Percentiles rank a stretch among this genome's conserved stretches.
These are phyloP conservation scores for Eonycteris spelaea DNA, from an alignment of 2,113 vertebrate species.

Conservation along the genomic window DNA sequence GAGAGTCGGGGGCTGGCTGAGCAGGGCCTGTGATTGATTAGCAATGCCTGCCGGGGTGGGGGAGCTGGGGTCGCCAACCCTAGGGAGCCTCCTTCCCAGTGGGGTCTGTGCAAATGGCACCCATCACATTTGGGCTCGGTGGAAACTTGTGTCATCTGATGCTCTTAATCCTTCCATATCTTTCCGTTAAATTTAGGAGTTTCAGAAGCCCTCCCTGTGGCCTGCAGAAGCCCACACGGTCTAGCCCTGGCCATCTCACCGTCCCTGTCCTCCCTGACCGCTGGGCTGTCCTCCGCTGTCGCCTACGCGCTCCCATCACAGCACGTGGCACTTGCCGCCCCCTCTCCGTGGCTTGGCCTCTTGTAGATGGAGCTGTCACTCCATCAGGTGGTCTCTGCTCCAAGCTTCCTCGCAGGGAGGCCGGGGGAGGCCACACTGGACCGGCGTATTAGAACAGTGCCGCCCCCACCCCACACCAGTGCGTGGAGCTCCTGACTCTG, in stretches of 20 bases:
- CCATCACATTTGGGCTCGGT: neutral
- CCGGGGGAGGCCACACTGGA: too few relatives aligned
- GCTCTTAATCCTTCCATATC: neutral
- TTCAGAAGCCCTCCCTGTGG: neutral
- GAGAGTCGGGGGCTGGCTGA: too few relatives aligned
- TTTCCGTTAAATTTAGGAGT: neutral
- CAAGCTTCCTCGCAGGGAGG: neutral
- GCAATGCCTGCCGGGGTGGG: neutral
- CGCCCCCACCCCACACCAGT: too few relatives aligned
- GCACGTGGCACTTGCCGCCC: neutral
- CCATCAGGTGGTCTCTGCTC: neutral
- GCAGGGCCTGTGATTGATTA: neutral
- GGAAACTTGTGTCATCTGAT: neutral
- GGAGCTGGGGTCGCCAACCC: neutral
- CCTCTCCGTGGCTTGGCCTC: neutral
- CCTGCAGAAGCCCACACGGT: neutral
- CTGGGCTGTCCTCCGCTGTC: neutral
- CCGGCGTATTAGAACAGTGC: too few relatives aligned
- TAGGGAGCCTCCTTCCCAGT: neutral
- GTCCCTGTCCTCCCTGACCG: neutral
- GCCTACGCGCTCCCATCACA: neutral
- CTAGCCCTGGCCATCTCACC: neutral
- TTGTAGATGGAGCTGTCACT: neutral
- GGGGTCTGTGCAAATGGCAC: fast-evolving
- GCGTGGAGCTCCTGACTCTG: neutral